phyloP scores from a whole-genome alignment of 2,113 vertebrate species.

The Sterna hirundo region DNA sequence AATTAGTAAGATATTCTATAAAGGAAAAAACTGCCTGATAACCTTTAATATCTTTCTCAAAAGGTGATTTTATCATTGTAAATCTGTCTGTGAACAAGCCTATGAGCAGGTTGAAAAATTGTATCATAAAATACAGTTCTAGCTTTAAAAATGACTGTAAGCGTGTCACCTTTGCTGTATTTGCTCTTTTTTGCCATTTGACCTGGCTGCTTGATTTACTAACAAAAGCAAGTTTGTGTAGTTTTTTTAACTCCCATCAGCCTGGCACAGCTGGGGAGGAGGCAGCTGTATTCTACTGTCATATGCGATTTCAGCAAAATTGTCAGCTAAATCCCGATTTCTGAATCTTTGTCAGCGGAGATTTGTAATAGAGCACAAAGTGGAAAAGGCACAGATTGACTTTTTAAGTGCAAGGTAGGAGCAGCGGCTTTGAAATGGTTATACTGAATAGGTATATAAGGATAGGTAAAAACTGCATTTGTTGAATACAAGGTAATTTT shows the following conservation, averaged over 20 bases:
- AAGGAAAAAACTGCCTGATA: not conserved
- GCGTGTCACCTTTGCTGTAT: not conserved
- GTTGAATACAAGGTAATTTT: not conserved
- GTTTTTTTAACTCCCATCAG: not conserved
- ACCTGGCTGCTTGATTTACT: conserved; percentile 6
- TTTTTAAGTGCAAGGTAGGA: not conserved
- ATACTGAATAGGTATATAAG: not conserved
- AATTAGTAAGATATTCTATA: not conserved
- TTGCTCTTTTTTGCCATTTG: not conserved
- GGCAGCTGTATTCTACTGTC: not conserved
- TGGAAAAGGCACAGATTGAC: not conserved
- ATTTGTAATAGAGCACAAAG: not conserved
- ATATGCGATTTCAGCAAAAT: conserved; percentile 2
- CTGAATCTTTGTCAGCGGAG: not conserved
- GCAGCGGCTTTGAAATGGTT: not conserved
- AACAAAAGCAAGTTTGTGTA: not conserved
- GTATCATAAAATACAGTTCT: not conserved
- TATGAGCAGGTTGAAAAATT: not conserved
- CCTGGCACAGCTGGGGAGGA: not conserved
- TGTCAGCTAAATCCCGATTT: not conserved
- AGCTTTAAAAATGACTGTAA: not conserved
- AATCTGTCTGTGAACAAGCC: not conserved
- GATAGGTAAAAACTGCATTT: not conserved
- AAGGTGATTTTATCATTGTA: not conserved
- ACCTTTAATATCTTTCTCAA: not conserved